phyloP scores from a whole-genome alignment of 1,140 invertebrate species.

The Polypedilum pembai region DNA sequence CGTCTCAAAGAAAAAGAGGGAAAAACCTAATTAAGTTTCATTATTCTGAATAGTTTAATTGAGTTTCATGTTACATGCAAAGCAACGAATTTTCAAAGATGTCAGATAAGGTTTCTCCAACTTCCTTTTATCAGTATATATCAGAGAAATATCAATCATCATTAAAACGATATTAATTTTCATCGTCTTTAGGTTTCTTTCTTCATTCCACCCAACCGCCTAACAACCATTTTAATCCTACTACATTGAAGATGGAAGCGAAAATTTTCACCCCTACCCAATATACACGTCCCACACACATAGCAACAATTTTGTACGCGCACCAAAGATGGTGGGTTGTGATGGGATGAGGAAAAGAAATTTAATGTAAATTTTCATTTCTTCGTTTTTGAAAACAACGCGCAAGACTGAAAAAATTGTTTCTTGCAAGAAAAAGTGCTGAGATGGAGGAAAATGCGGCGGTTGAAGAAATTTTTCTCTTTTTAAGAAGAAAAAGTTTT shows the following conservation, averaged over 20 bases:
- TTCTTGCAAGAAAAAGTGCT: too few species aligned
- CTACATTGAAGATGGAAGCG: background rate
- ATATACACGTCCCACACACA: background rate
- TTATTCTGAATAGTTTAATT: background rate
- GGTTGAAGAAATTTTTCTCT: too few species aligned
- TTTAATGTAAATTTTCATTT: background rate
- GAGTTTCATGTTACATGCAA: background rate
- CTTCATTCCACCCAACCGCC: background rate
- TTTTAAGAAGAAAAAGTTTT: too few species aligned
- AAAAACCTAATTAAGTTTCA: background rate
- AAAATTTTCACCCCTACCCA: background rate
- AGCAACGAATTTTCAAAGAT: background rate
- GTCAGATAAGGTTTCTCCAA: background rate
- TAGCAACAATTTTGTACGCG: background rate
- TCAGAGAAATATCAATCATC: conserved; percentile 3
- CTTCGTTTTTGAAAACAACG: background rate
- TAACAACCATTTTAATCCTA: background rate
- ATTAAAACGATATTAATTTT: conserved; percentile 15
- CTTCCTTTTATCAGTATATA: background rate
- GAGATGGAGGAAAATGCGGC: too few species aligned
- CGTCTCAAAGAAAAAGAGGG: background rate
- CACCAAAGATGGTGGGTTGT: background rate
- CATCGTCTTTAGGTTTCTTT: background rate
- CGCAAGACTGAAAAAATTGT: conserved; percentile 1
- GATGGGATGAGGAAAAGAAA: background rate